Evolutionary conservation across 2,888 invertebrate genomes (phyloP), one percentile per base, ranked within the genome.

Genomic region (Heteropelma amictum): DNA sequence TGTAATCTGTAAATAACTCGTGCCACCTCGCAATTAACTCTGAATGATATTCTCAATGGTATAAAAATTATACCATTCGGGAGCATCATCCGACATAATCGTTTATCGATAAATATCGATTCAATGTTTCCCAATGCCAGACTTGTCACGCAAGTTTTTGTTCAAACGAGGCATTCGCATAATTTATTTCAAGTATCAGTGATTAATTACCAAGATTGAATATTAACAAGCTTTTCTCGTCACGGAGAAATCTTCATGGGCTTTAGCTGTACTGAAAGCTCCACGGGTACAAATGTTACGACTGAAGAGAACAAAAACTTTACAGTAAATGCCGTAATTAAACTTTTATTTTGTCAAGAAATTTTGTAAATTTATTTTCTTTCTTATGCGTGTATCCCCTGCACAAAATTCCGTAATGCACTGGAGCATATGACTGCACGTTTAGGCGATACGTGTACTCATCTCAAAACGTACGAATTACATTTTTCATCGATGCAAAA

Each of bases 71-170:
- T 75, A 78, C 12, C 77, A 65, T 75, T 54, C 12, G 54, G 40
- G 78, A 78, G 71, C 69, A 12, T 19, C 10, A 17, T 8, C 7
- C 3, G 49, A 28, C 38, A 33, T 8, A 47, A 12, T 40, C 71
- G 26, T 7, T 71, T 19, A 35, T 38, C 23, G 21, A 40, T 30
- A 71, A 12, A 1, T 1, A 8, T 10, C 33, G 33, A n/a, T n/a
- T n/a, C n/a, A n/a, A n/a, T 12, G 38, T 35, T 54, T 60, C 69
- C 58, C 74, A 47, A 70, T 70, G 38, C 65, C 74, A 40, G 54
- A 60, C 65, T 80, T 72, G 74, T 72, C 54, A 56, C 5, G 53
- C 53, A 72, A 78, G 77, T 72, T 71, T 73, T 72, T 76, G 77
- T 74, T 45, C 42, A 69, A 64, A 76, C 72, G 70, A 72, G 63